Evolutionary conservation across 30 jellyfish, hydroid and myxozoan species (phyloP).

Genomic region (Aurelia coerulea): DNA sequence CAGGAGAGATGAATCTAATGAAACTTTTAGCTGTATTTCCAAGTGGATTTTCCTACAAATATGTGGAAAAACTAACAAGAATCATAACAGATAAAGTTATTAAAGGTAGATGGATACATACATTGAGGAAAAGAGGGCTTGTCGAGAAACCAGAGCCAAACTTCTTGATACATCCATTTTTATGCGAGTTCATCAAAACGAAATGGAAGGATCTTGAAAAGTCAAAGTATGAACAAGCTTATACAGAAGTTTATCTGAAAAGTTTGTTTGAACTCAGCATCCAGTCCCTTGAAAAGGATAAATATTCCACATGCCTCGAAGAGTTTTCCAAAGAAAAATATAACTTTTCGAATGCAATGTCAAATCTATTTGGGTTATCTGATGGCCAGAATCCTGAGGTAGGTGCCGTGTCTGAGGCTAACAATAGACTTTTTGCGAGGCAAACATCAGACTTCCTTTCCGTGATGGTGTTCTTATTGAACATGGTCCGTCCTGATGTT

Average conservation of each 20-base stretch:
- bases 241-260: not conserved
- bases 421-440: not conserved
- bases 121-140: constrained; percentile 9
- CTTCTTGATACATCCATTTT: constrained; percentile 20
- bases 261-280: constrained; percentile 13
- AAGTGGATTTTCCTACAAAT: constrained; percentile 14
- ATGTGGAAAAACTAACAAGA: not conserved
- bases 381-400: not conserved
- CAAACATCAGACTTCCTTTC: constrained; percentile 29
- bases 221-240: not conserved
- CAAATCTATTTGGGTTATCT: not conserved
- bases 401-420: not conserved
- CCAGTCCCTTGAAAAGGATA: constrained; percentile 29
- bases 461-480: not conserved
- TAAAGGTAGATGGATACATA: not conserved
- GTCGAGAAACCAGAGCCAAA: not conserved
- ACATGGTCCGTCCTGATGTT: constrained; percentile 1
- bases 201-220: constrained; percentile 1
- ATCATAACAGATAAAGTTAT: not conserved
- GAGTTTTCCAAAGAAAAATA: constrained; percentile 22
- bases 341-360: constrained; percentile 22
- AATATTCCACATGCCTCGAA: not conserved
- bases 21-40: constrained; percentile 48
- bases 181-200: not conserved
- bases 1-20: not conserved